Evolutionary conservation across 53 echinoderm and acorn worm genomes (phyloP), one percentile per base, ranked within the genome.

Genomic region (Paracentrotus lividus): DNA sequence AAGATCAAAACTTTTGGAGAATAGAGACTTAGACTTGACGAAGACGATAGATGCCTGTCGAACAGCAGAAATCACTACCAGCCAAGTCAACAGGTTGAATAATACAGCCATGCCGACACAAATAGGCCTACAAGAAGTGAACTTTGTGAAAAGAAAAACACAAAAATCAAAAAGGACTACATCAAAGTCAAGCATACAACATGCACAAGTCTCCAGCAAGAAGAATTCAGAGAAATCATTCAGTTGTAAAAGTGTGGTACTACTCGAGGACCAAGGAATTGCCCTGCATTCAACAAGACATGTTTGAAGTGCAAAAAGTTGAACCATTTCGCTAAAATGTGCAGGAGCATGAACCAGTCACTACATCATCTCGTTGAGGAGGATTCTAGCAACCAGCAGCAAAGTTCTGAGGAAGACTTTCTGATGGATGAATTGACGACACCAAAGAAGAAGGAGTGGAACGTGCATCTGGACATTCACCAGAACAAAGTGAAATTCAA

Each of bases 361-460:
- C 16, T 10, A 16, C 85, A 42, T 45, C n/a, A n/a, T n/a, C n/a
- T n/a, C n/a, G n/a, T n/a, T n/a, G n/a, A n/a, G n/a, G n/a, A n/a
- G 44, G 38, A 26, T 47, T 26, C 6, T 4, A 42, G 7, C 16
- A 15, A n/a, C 42, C 8, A 44, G 47, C 42, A 44, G 47, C 43
- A 85, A 43, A 42, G 43, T 5, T 10, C 24, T 15, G 44, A 26
- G 85, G 44, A 43, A 3, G 49, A 85, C 44, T 45, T 43, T 38
- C 24, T 91, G 31, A 58, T 58, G 58, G 58, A 58, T 58, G 58
- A 58, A 24, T 4, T 85, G 49, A 45, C 85, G 27, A 85, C 85
- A 47, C 47, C 4, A 4, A 9, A 3, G 47, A 86, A 49, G n/a
- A 86, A 86, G 55, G 86, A 86, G 26, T 86, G 86, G 86, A 86